Conservation (phyloP, 2,888 invertebrate genomes). For the Cataglyphis cursor region DNA sequence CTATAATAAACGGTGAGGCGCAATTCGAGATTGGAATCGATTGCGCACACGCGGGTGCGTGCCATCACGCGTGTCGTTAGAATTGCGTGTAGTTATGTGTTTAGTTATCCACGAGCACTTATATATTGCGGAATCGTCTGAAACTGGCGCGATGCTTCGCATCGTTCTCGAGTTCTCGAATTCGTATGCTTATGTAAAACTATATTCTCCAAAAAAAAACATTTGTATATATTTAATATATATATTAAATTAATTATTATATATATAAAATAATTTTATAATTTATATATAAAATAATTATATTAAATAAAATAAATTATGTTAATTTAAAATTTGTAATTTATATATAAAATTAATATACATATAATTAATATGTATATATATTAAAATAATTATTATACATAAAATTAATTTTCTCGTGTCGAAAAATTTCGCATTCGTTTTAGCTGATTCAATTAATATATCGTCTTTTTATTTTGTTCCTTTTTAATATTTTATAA, state of each 20-base stretch:
- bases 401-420: not conserved
- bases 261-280: too few relatives aligned
- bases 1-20: constrained; percentile 71
- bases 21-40: constrained; percentile 68
- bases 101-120: constrained; percentile 26
- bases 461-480: not conserved
- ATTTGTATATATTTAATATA: too few relatives aligned
- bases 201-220: too few relatives aligned
- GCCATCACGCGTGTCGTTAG: constrained; percentile 75
- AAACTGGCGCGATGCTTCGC: constrained; percentile 33
- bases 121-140: constrained; percentile 18
- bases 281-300: too few relatives aligned
- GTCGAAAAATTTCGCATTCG: not conserved
- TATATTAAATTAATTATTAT: too few relatives aligned
- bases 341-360: too few relatives aligned
- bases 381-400: constrained; percentile 10
- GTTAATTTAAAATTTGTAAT: too few relatives aligned
- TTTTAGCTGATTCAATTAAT: too few relatives aligned
- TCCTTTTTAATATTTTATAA: not conserved
- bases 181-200: constrained; percentile 58
- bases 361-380: constrained; percentile 20
- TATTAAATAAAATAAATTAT: too few relatives aligned
- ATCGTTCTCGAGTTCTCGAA: constrained; percentile 41
- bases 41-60: constrained; percentile 68
- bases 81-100: constrained; percentile 74